These are phyloP conservation scores for Holcopasites calliopsidis DNA, from an alignment of 1,140 invertebrate genomes.

Conservation along the genomic window DNA sequence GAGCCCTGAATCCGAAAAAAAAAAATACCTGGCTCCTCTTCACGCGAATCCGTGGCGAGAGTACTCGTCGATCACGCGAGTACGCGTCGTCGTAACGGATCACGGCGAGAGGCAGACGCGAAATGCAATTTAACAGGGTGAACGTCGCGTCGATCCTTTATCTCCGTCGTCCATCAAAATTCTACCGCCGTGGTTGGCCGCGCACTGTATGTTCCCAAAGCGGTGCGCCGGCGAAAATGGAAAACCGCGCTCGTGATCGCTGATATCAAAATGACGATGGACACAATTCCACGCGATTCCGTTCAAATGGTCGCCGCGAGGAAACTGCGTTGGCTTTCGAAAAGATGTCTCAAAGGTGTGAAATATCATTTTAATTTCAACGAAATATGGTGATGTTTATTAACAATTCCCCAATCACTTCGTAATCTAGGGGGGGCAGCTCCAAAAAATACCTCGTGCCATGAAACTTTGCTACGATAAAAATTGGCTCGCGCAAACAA, in stretches of 20 bases:
- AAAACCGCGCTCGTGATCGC: conserved; percentile 27
- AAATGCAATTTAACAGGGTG: conserved; percentile 50
- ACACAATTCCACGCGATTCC: no score
- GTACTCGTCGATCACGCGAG: conserved; percentile 23
- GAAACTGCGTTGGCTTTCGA: no score
- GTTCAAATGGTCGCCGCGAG: neutral
- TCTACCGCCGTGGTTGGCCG: conserved; percentile 5
- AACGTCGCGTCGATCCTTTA: conserved; percentile 18
- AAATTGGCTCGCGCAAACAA: neutral
- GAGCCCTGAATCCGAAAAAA: conserved; percentile 12
- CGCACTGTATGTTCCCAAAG: no score
- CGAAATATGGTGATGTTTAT: no score
- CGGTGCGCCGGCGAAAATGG: conserved; percentile 21
- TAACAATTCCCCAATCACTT: no score
- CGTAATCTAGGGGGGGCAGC: no score
- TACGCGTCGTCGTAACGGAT: conserved; percentile 40
- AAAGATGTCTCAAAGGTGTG: no score
- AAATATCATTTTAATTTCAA: no score
- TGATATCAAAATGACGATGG: no score
- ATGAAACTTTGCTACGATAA: neutral
- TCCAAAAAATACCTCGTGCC: no score
- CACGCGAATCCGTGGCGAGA: neutral
- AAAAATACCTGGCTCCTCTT: conserved; percentile 14
- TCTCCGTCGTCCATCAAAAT: conserved; percentile 40
- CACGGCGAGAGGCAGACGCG: conserved; percentile 3